A percentile compares a stretch with the other conserved stretches of the same genome.
Evolutionary conservation across 2,797 vertebrate species (phyloP).

Genomic region (Oceanodroma leucorhoa): DNA sequence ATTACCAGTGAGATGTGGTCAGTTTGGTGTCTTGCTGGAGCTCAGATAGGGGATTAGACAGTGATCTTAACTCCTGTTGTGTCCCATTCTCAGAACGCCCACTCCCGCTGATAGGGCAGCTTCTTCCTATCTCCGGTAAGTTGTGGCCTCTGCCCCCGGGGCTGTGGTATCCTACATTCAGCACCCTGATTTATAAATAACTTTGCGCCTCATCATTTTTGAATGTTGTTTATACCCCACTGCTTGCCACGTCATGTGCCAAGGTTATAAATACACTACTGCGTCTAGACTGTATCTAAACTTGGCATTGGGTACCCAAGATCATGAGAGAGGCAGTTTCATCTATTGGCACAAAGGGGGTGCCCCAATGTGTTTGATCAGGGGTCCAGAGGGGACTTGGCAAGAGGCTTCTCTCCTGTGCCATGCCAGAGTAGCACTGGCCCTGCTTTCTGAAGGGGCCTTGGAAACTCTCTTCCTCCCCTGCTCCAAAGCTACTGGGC

Average conservation of each 20-base stretch:
- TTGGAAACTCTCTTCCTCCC: constrained; percentile 36
- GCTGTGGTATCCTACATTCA: not conserved
- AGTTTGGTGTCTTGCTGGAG: not conserved
- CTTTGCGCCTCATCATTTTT: not conserved
- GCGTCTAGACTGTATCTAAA: constrained; percentile 64
- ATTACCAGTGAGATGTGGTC: not conserved
- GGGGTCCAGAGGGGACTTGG: not conserved
- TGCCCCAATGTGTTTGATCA: not conserved
- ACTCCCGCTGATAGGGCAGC: not conserved
- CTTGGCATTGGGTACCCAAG: constrained; percentile 12
- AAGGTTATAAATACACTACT: constrained; percentile 67
- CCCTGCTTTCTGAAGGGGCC: not conserved
- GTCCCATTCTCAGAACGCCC: not conserved
- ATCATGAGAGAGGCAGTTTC: constrained; percentile 18
- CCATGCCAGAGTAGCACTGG: constrained; percentile 10
- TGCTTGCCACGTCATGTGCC: constrained; percentile 37
- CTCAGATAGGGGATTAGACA: not conserved
- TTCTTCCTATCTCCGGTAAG: not conserved
- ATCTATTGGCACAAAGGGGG: constrained; percentile 1
- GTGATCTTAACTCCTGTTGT: not conserved
- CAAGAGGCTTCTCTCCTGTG: not conserved
- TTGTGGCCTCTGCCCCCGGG: not conserved
- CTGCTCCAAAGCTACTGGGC: constrained; percentile 31
- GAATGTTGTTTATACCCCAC: constrained; percentile 63
- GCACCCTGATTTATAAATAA: constrained; percentile 39